Percentiles rank a stretch among this genome's conserved stretches.
Conservation (phyloP, 2,888 invertebrate genomes). For the Callyntrura guangdongensis region DNA sequence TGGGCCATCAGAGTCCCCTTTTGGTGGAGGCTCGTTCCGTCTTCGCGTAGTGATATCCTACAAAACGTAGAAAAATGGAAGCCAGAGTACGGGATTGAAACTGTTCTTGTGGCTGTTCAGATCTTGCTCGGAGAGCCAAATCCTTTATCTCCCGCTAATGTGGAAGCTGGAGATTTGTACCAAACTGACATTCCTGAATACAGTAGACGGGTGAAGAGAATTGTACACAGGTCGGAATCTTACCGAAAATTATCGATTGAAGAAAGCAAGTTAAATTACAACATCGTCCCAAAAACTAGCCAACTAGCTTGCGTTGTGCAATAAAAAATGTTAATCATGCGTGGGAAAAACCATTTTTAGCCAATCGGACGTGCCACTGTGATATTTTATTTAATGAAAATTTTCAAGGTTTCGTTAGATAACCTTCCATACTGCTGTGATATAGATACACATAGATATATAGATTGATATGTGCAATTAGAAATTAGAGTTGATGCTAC, state of each 20-base stretch:
- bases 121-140: slow-evolving; percentile 31
- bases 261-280: slow-evolving; percentile 25
- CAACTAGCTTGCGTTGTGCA: slow-evolving; percentile 17
- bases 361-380: neutral
- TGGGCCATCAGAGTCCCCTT: slow-evolving; percentile 78
- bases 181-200: slow-evolving; percentile 42
- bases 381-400: neutral
- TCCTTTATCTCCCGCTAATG: slow-evolving; percentile 50
- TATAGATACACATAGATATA: neutral
- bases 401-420: neutral
- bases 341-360: neutral
- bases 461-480: neutral
- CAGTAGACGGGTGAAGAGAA: neutral
- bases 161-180: slow-evolving; percentile 47
- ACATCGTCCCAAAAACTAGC: neutral
- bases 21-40: slow-evolving; percentile 76
- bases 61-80: slow-evolving; percentile 38
- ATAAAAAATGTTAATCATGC: neutral
- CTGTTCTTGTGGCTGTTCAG: slow-evolving; percentile 34
- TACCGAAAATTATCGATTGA: slow-evolving; percentile 30
- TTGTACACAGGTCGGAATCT: slow-evolving; percentile 36
- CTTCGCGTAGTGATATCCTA: slow-evolving; percentile 53
- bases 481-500: too few relatives aligned
- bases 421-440: neutral
- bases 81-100: slow-evolving; percentile 30